Percentiles rank a stretch among this genome's conserved stretches.
phyloP scores from a whole-genome alignment of 1,140 invertebrate genomes.

The Trichonephila clavipes region DNA sequence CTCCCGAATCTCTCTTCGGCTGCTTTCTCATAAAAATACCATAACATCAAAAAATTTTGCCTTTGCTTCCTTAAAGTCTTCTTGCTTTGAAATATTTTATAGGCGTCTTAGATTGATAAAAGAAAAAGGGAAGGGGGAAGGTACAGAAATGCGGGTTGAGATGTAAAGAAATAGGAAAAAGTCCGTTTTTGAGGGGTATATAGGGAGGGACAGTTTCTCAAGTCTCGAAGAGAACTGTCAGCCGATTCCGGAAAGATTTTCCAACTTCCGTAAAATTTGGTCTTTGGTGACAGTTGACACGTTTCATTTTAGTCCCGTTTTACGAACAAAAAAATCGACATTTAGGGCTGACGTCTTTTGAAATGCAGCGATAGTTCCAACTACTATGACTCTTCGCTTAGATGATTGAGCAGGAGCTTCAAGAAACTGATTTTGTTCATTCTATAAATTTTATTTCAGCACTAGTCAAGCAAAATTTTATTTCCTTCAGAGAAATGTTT shows the following conservation, averaged over 20 bases:
- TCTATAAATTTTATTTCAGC: background rate
- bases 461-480: no score
- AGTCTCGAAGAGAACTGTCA: background rate
- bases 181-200: background rate
- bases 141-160: background rate
- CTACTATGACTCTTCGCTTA: background rate
- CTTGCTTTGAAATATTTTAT: background rate
- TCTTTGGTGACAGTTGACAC: conserved; percentile 18
- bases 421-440: background rate
- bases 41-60: background rate
- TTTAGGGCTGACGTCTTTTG: background rate
- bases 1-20: background rate
- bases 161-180: background rate
- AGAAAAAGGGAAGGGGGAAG: background rate
- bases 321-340: background rate
- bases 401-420: background rate
- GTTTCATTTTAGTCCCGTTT: conserved; percentile 37
- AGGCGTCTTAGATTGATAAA: background rate
- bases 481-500: no score
- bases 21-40: background rate
- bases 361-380: background rate
- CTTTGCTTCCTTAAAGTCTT: background rate
- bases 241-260: background rate
- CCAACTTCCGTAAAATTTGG: conserved; percentile 31
- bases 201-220: background rate